These are phyloP conservation scores for Cacatua alba DNA, from an alignment of 2,113 vertebrate species.

Conservation along the genomic window DNA sequence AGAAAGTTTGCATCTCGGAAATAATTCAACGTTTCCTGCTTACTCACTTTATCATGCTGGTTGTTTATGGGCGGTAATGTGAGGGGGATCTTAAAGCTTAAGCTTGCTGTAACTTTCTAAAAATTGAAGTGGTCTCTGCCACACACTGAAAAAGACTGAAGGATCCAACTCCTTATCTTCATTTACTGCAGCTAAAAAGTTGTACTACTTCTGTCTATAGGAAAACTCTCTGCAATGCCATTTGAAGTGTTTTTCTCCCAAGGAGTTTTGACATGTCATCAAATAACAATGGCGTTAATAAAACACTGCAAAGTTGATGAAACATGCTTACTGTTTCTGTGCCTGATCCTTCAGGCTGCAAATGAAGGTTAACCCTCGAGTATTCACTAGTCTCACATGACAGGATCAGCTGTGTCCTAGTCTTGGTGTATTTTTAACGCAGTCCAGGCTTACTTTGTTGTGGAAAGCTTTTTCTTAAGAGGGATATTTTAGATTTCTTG, in stretches of 20 bases:
- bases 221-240: not conserved
- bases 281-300: not conserved
- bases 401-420: not conserved
- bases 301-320: not conserved
- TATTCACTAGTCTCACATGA: too few relatives aligned
- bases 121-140: not conserved
- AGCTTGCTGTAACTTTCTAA: not conserved
- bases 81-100: not conserved
- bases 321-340: not conserved
- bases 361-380: not conserved
- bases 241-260: not conserved
- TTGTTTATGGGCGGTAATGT: fast-evolving
- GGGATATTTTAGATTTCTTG: not conserved
- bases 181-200: not conserved
- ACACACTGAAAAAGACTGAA: not conserved
- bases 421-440: not conserved
- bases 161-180: not conserved
- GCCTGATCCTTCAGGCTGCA: not conserved
- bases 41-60: not conserved
- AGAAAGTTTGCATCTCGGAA: not conserved
- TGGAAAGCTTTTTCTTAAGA: not conserved
- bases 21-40: not conserved
- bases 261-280: not conserved
- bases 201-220: not conserved
- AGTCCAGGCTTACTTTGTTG: not conserved